Percentiles rank a stretch among this genome's conserved stretches.
Evolutionary conservation across 1,140 invertebrate genomes (phyloP).

Genomic region (Drosophila malerkotliana): DNA sequence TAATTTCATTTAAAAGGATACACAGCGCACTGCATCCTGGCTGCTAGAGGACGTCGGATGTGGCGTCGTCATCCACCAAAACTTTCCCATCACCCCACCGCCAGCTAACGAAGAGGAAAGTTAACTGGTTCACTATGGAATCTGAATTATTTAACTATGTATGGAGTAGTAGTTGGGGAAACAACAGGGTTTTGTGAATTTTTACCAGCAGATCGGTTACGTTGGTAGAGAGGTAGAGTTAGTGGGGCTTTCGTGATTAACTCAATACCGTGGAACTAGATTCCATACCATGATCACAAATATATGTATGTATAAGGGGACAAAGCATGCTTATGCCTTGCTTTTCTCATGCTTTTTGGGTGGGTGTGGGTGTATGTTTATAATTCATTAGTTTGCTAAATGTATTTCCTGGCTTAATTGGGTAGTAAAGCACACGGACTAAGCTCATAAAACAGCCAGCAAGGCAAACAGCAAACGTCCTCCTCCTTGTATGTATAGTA

Average conservation of each 20-base stretch:
- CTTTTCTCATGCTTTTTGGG: not conserved
- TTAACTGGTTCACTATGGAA: slow-evolving; percentile 37
- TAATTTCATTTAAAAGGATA: slow-evolving; percentile 81
- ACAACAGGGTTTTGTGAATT: slow-evolving; percentile 24
- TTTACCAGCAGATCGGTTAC: not conserved
- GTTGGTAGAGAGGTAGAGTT: not conserved
- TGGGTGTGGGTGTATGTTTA: slow-evolving; percentile 52
- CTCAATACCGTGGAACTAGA: not conserved
- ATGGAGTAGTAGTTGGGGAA: slow-evolving; percentile 8
- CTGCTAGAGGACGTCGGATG: not conserved
- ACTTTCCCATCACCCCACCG: not conserved
- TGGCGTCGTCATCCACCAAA: not conserved
- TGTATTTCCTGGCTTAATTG: slow-evolving; percentile 75
- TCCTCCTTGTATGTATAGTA: slow-evolving; percentile 8
- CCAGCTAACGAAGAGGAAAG: slow-evolving; percentile 35
- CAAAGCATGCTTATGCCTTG: not conserved
- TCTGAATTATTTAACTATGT: slow-evolving; percentile 33
- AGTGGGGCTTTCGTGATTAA: not conserved
- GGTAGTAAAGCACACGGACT: slow-evolving; percentile 60
- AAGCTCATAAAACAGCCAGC: slow-evolving; percentile 61
- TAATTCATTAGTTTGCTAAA: slow-evolving; percentile 78
- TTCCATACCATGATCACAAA: not conserved
- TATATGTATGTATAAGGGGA: not conserved
- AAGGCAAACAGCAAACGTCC: slow-evolving; percentile 40
- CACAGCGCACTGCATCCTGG: slow-evolving; percentile 18